Conservation (phyloP, 2,113 vertebrate genomes). For the Laticauda laticaudata region DNA sequence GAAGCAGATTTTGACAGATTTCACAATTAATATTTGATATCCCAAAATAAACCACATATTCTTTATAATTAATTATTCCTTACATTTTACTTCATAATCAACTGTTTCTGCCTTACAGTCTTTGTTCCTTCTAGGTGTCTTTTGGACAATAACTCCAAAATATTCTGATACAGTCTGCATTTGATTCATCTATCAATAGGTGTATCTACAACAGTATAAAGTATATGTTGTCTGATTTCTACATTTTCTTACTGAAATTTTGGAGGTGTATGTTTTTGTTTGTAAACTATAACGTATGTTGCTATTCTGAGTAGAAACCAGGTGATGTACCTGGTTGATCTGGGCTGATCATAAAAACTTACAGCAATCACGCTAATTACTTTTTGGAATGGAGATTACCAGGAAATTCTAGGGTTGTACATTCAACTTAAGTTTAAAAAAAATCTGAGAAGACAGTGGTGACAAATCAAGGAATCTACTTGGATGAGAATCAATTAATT, state of each 20-base stretch:
- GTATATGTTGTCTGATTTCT: background rate
- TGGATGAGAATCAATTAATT: background rate
- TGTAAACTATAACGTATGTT: background rate
- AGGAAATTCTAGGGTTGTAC: background rate
- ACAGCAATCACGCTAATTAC: background rate
- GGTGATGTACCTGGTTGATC: background rate
- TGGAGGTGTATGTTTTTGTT: background rate
- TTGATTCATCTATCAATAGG: background rate
- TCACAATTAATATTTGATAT: background rate
- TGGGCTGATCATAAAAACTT: background rate
- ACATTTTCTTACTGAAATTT: background rate
- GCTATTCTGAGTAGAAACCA: background rate
- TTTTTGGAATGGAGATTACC: background rate
- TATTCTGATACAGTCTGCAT: background rate
- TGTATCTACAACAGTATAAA: background rate
- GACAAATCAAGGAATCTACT: background rate
- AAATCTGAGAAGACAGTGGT: background rate
- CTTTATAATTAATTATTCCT: background rate
- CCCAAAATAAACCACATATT: background rate
- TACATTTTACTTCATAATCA: background rate
- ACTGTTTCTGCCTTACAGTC: background rate
- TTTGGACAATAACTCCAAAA: background rate
- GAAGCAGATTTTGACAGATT: background rate
- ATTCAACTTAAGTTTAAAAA: background rate
- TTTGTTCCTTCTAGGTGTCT: background rate